phyloP scores from a whole-genome alignment of 37 sponge, comb jelly and placozoan species.

The Spongilla lacustris region DNA sequence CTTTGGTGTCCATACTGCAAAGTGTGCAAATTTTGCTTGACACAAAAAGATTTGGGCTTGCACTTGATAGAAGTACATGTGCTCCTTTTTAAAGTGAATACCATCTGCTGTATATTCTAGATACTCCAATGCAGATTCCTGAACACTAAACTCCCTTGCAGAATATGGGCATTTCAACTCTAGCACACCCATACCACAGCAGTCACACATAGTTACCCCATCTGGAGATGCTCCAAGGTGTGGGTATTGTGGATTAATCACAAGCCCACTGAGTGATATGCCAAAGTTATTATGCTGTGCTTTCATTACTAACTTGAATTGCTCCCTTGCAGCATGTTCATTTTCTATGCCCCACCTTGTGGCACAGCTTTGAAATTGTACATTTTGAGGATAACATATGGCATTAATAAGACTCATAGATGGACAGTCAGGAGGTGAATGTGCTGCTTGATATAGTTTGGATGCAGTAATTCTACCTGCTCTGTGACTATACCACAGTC shows the following conservation, averaged over 20 bases:
- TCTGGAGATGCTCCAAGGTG: constrained; percentile 49
- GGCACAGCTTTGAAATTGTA: constrained; percentile 14
- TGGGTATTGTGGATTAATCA: not conserved
- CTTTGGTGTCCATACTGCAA: not conserved
- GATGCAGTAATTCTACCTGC: constrained; percentile 64
- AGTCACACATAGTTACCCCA: constrained; percentile 33
- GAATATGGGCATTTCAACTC: not conserved
- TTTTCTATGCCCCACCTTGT: constrained; percentile 14
- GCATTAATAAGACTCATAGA: constrained; percentile 33
- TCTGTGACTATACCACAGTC: constrained; percentile 33
- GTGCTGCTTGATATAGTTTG: constrained; percentile 20
- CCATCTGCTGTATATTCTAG: not conserved
- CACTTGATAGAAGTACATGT: too few species aligned
- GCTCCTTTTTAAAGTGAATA: not conserved
- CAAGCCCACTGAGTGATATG: not conserved
- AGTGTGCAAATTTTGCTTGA: not conserved
- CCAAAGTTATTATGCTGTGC: not conserved
- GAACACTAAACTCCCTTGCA: not conserved
- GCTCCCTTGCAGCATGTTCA: not conserved
- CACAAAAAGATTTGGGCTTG: not conserved
- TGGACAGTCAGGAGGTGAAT: constrained; percentile 33
- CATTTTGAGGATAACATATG: constrained; percentile 44
- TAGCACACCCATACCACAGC: constrained; percentile 21
- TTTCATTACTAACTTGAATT: not conserved
- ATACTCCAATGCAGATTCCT: not conserved